Evolutionary conservation across 2,888 invertebrate species (phyloP).

Genomic region (Daptonema setosum): DNA sequence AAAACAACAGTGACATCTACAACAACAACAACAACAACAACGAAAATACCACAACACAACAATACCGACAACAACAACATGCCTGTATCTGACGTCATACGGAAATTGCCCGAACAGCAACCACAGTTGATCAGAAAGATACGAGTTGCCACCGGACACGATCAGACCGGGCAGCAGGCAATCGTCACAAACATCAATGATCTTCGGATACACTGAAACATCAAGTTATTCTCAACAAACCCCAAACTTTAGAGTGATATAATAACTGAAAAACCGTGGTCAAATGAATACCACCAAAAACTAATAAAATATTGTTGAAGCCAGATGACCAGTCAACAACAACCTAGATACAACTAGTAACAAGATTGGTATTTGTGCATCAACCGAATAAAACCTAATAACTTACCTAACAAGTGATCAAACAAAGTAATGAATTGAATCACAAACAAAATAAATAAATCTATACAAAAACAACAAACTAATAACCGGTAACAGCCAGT

Average conservation of each 20-base stretch:
- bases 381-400: no score
- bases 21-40: neutral
- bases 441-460: no score
- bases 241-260: neutral
- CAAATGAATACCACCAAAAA: no score
- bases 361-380: no score
- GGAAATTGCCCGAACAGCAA: slow-evolving; percentile 39
- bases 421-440: no score
- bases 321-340: no score
- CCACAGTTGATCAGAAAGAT: slow-evolving; percentile 88
- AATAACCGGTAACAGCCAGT: no score
- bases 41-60: neutral
- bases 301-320: no score
- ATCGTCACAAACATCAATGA: slow-evolving; percentile 41
- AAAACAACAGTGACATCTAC: no score
- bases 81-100: slow-evolving; percentile 28
- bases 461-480: no score
- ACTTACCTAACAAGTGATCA: no score
- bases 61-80: neutral
- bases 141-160: slow-evolving; percentile 76
- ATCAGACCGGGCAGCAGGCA: slow-evolving; percentile 63
- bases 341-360: no score
- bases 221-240: neutral
- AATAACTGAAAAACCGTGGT: slow-evolving; percentile 2
- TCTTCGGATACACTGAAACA: slow-evolving; percentile 10